These are phyloP conservation scores for Ophraella communa DNA, from an alignment of 2,888 invertebrate species.

Conservation along the genomic window DNA sequence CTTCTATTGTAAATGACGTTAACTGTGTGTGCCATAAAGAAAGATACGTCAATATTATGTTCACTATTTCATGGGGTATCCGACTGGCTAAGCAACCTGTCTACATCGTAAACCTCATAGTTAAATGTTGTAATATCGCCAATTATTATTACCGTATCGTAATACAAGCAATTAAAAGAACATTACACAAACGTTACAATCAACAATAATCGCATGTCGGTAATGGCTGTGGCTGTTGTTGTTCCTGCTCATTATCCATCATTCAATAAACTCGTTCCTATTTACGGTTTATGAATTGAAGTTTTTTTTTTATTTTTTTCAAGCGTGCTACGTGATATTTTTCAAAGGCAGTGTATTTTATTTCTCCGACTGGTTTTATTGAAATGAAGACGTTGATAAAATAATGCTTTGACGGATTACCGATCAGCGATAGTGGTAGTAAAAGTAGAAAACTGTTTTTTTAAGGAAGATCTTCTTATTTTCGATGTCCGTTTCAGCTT, in stretches of 20 bases:
- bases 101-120: neutral
- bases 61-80: neutral
- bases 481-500: too few species aligned
- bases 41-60: too few species aligned
- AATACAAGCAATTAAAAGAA: conserved; percentile 19
- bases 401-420: too few species aligned
- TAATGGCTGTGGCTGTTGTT: conserved; percentile 6
- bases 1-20: too few species aligned
- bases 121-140: conserved; percentile 2
- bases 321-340: conserved; percentile 42
- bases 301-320: too few species aligned
- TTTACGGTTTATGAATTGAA: conserved; percentile 43
- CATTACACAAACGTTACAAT: conserved; percentile 13
- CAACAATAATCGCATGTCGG: neutral
- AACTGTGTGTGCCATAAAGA: too few species aligned
- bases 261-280: conserved; percentile 30
- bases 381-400: neutral
- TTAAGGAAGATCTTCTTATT: too few species aligned
- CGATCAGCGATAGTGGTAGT: too few species aligned
- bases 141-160: conserved; percentile 16
- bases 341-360: conserved; percentile 20
- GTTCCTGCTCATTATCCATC: conserved; percentile 9
- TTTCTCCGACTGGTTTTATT: neutral
- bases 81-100: neutral
- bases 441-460: too few species aligned